Evolutionary conservation across 1,140 invertebrate genomes (phyloP).

Genomic region (Ericerus pela): DNA sequence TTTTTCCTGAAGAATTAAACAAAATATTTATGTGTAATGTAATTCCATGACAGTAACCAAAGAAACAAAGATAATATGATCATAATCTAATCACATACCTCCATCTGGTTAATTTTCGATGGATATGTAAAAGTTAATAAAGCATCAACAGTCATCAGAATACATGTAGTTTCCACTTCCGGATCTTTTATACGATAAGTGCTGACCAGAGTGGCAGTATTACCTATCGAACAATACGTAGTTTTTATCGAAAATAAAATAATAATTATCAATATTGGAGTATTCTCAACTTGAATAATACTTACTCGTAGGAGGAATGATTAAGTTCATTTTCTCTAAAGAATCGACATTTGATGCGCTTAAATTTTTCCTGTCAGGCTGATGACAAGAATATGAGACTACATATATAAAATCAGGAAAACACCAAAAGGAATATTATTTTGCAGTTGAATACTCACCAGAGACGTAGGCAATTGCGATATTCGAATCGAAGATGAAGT

Average conservation of each 20-base stretch:
- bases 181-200: conserved; percentile 11
- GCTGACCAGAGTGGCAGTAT: neutral
- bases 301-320: neutral
- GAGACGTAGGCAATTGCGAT: too few relatives aligned
- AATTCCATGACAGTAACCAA: neutral
- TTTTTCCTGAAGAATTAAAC: conserved; percentile 2
- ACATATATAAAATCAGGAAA: too few relatives aligned
- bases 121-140: conserved; percentile 23
- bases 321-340: conserved; percentile 1
- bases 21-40: conserved; percentile 1
- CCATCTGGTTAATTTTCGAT: conserved; percentile 21
- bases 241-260: neutral
- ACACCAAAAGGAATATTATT: too few relatives aligned
- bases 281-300: neutral
- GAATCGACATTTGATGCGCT: neutral
- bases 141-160: conserved; percentile 24
- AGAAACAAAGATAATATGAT: neutral
- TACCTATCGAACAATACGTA: neutral
- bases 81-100: conserved; percentile 17
- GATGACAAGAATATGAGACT: too few relatives aligned
- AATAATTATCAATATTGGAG: too few relatives aligned
- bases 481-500: too few relatives aligned
- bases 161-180: conserved; percentile 22
- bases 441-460: too few relatives aligned
- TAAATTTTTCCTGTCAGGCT: too few relatives aligned